These are phyloP conservation scores for Polypterus senegalus DNA, from an alignment of 2,113 vertebrate species.

Conservation along the genomic window DNA sequence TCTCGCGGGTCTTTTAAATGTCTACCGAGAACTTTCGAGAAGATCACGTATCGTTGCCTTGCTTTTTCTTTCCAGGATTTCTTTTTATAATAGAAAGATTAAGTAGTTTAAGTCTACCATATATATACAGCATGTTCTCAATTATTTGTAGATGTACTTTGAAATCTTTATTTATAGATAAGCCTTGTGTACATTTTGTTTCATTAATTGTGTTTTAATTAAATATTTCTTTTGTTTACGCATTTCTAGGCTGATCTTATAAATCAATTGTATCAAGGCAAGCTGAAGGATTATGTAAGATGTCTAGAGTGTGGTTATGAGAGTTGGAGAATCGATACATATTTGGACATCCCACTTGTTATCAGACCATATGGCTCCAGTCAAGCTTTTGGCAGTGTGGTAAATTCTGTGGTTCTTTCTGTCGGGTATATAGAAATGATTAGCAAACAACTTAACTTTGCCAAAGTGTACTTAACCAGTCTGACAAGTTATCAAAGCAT, in stretches of 20 bases:
- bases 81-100: too few species aligned
- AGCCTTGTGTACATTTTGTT: neutral
- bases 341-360: slow-evolving; percentile 94
- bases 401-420: slow-evolving; percentile 57
- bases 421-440: neutral
- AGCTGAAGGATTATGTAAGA: slow-evolving; percentile 95
- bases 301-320: slow-evolving; percentile 96
- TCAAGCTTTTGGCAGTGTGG: slow-evolving; percentile 94
- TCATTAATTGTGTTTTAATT: slow-evolving; percentile 15
- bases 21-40: slow-evolving; percentile 2
- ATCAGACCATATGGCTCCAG: slow-evolving; percentile 92
- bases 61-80: neutral
- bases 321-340: slow-evolving; percentile 94
- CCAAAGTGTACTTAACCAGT: too few species aligned
- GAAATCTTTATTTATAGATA: neutral
- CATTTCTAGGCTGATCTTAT: slow-evolving; percentile 86
- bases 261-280: slow-evolving; percentile 96
- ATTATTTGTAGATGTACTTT: neutral
- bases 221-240: slow-evolving; percentile 14
- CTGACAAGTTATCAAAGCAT: too few species aligned
- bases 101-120: too few species aligned
- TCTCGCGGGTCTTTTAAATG: too few species aligned
- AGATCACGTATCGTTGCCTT: neutral
- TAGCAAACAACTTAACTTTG: neutral
- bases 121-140: too few species aligned